Evolutionary conservation across 2,797 vertebrate genomes (phyloP).

Genomic region (Enteromius argenteus): DNA sequence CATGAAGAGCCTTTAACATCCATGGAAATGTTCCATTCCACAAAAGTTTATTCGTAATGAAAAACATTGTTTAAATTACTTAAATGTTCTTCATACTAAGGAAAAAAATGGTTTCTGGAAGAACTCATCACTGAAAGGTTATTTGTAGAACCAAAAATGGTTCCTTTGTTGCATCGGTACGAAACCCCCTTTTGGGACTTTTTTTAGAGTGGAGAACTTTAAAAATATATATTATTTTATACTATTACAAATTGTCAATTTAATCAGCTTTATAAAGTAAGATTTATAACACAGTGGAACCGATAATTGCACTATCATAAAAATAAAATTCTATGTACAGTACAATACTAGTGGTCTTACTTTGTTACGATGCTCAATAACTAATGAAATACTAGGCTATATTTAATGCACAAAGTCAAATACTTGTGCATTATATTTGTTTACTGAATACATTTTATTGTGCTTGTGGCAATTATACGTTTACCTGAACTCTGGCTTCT

Average conservation of each 20-base stretch:
- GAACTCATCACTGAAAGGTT: not conserved
- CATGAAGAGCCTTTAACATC: not conserved
- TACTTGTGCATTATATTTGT: not conserved
- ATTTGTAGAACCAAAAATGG: not conserved
- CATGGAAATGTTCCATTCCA: not conserved
- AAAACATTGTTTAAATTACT: not conserved
- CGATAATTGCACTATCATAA: not conserved
- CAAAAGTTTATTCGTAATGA: not conserved
- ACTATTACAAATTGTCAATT: not conserved
- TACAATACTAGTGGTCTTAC: not conserved
- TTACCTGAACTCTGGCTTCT: not conserved
- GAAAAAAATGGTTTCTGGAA: not conserved
- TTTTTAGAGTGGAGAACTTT: not conserved
- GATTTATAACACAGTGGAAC: not conserved
- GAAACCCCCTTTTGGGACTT: not conserved
- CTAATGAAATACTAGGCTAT: not conserved
- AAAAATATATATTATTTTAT: not conserved
- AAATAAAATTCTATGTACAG: not conserved
- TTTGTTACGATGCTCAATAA: slow-evolving; percentile 5
- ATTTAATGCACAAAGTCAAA: not conserved
- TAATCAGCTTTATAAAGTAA: not conserved
- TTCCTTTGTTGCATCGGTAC: too few species aligned
- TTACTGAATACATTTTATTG: not conserved
- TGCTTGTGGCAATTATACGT: not conserved
- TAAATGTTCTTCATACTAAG: not conserved